Evolutionary conservation across 2,888 invertebrate species (phyloP).

Genomic region (Eupithecia tripunctaria): DNA sequence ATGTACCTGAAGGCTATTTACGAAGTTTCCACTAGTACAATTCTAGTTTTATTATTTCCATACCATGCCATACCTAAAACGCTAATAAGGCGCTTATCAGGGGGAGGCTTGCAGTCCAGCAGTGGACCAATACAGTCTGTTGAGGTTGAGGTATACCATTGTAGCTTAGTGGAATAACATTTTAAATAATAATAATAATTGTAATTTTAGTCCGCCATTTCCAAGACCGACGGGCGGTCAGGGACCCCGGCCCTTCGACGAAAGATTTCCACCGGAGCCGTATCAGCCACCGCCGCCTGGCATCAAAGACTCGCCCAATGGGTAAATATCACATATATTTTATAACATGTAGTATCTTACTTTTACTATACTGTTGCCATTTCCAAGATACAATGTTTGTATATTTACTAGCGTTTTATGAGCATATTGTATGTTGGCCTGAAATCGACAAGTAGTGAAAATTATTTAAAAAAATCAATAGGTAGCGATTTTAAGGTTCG

Average conservation of each 20-base stretch:
- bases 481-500: not conserved
- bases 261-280: slow-evolving; percentile 67
- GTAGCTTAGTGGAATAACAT: too few species aligned
- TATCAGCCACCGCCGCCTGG: slow-evolving; percentile 86
- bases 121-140: too few species aligned
- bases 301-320: slow-evolving; percentile 81
- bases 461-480: not conserved
- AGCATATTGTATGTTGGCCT: not conserved
- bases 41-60: too few species aligned
- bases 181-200: not conserved
- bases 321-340: slow-evolving; percentile 63
- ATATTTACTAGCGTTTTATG: too few species aligned
- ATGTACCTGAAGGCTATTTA: too few species aligned
- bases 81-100: too few species aligned
- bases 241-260: slow-evolving; percentile 49
- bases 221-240: slow-evolving; percentile 54
- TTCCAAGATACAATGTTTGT: not conserved
- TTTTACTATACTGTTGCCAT: not conserved
- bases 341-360: not conserved
- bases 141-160: too few species aligned
- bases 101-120: too few species aligned
- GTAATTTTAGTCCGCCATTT: slow-evolving; percentile 55
- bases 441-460: too few species aligned
- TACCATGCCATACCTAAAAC: too few species aligned
- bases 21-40: too few species aligned